phyloP scores from a whole-genome alignment of 2,113 vertebrate species.

The Hemiscyllium ocellatum region DNA sequence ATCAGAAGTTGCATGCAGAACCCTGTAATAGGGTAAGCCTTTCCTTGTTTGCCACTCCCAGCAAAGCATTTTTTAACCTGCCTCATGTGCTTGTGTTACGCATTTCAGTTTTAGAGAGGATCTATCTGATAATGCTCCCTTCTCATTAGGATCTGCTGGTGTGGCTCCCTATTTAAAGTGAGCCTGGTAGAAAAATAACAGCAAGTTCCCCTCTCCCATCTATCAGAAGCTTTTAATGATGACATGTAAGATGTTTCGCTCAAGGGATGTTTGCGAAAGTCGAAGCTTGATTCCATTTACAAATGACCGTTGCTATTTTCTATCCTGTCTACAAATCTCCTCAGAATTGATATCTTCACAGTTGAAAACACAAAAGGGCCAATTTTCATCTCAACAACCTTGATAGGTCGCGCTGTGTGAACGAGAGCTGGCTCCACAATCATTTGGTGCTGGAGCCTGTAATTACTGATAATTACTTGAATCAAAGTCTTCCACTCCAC shows the following conservation, averaged over 20 bases:
- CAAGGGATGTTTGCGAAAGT: neutral
- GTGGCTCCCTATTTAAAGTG: neutral
- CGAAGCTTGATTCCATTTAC: neutral
- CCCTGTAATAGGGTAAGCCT: neutral
- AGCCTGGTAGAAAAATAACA: neutral
- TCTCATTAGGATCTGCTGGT: neutral
- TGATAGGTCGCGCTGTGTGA: slow-evolving; percentile 11
- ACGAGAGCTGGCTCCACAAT: neutral
- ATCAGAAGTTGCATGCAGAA: neutral
- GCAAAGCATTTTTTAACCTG: neutral
- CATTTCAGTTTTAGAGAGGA: neutral
- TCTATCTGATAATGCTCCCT: neutral
- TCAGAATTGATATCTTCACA: neutral
- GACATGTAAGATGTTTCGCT: neutral
- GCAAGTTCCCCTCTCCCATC: neutral
- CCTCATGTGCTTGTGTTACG: neutral
- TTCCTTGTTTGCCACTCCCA: neutral
- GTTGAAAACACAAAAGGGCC: neutral
- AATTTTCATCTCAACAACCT: slow-evolving; percentile 3
- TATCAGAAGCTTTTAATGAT: neutral
- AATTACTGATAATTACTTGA: slow-evolving; percentile 32
- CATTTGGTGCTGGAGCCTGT: neutral
- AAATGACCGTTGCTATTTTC: slow-evolving; percentile 15
- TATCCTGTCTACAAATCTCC: neutral
- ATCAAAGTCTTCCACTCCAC: neutral